Percentiles rank a stretch among this genome's conserved stretches.
phyloP scores from a whole-genome alignment of 1,140 invertebrate genomes.

The Notospermus geniculatus region DNA sequence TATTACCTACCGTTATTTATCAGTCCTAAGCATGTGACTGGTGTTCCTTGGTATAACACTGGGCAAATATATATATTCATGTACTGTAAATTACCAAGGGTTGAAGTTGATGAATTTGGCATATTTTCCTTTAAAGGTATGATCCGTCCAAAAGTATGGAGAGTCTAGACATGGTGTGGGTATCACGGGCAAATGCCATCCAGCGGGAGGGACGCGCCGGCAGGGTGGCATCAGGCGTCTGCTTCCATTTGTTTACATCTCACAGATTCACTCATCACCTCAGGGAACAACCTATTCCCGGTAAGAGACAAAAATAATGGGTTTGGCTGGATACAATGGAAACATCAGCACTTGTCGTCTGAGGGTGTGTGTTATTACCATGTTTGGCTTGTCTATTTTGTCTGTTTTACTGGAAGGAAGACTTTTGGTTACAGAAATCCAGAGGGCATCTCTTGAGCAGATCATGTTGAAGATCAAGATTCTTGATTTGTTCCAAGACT shows the following conservation, averaged over 20 bases:
- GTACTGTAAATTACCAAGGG: neutral
- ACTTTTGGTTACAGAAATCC: constrained; percentile 46
- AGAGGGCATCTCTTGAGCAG: constrained; percentile 52
- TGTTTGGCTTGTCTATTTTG: too few relatives aligned
- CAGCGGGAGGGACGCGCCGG: constrained; percentile 90
- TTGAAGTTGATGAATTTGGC: neutral
- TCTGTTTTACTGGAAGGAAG: too few relatives aligned
- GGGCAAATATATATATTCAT: constrained; percentile 3
- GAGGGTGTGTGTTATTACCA: too few relatives aligned
- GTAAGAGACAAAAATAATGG: constrained; percentile 19
- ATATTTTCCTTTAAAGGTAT: constrained; percentile 59
- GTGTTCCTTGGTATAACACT: constrained; percentile 12
- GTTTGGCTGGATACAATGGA: too few relatives aligned
- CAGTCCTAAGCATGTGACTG: too few relatives aligned
- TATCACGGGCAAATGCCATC: constrained; percentile 67
- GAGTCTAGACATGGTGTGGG: constrained; percentile 53
- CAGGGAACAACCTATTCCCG: constrained; percentile 50
- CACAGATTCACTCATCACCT: constrained; percentile 57
- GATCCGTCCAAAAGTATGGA: constrained; percentile 83
- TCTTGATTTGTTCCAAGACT: constrained; percentile 44
- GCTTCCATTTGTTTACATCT: constrained; percentile 81
- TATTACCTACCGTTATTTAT: too few relatives aligned
- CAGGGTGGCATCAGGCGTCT: constrained; percentile 67
- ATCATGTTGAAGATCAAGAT: constrained; percentile 51
- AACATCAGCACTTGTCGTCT: too few relatives aligned